phyloP scores from a whole-genome alignment of 2,797 vertebrate genomes.

The Coregonus suidteri region DNA sequence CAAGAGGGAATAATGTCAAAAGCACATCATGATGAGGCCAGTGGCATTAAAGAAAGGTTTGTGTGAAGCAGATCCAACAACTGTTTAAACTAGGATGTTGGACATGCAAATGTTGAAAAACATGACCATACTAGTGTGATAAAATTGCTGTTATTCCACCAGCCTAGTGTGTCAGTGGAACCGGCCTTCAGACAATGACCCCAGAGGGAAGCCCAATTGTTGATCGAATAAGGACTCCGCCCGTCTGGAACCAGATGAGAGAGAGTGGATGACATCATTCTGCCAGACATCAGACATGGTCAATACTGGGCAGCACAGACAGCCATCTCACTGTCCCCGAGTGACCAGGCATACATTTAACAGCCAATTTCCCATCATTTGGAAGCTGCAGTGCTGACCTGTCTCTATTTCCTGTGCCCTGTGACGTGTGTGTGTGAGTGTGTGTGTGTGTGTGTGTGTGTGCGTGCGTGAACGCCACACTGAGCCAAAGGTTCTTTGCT shows the following conservation, averaged over 20 bases:
- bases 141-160: background rate
- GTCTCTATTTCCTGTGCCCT: background rate
- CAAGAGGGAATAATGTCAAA: background rate
- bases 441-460: constrained; percentile 11
- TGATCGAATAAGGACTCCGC: background rate
- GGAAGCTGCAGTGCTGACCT: background rate
- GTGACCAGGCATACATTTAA: background rate
- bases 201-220: background rate
- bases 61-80: background rate
- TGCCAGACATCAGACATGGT: background rate
- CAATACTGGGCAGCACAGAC: background rate
- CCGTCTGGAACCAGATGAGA: background rate
- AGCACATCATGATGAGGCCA: background rate
- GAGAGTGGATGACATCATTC: background rate
- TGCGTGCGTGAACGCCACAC: constrained; percentile 33
- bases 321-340: background rate
- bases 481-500: constrained; percentile 21
- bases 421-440: background rate
- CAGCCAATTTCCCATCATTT: constrained; percentile 6
- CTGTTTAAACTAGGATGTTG: background rate
- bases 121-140: too few species aligned
- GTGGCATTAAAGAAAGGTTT: background rate
- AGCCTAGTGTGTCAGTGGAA: background rate
- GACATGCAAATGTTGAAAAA: background rate
- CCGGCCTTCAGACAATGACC: background rate